Base-by-base conservation (phyloP, 35 echinoderm and acorn worm species). In the Holothuria glaberrima region DNA sequence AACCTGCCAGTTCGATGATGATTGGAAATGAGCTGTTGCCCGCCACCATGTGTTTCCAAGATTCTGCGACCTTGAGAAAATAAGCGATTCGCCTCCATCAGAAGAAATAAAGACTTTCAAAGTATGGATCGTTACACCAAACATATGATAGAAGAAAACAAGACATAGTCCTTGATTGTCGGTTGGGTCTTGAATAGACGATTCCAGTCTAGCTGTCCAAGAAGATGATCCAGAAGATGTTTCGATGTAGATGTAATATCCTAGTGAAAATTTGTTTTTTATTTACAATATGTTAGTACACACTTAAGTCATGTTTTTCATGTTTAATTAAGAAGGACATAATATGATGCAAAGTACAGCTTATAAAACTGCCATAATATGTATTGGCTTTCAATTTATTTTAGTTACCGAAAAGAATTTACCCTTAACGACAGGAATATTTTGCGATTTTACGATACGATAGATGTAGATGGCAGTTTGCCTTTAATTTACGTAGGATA, bases 41-140 rank as follows among this genome's bases (percentile, higher is more conserved):
- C 28, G 21, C 63, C 2, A 29, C 63, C 63, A 66, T 66, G 7
- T 66, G 63, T 66, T 21, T 9, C 63, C 63, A 16, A 25, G 63
- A 66, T 29, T 66, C 63, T 66, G 63, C 22, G 63, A 66, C 28
- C 63, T 22, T 9, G 91, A 93, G 67, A 80, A 96, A 41, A 93
- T 44, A 34, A 96, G 26, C 2, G 73, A 82, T 85, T 95, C 93
- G 22, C 21, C 7, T 22, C 22, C 28, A 22, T 19, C 63, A 22
- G 63, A 25, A 9, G 12, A 22, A 22, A 66, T 9, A 29, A 66
- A 66, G 20, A 66, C 63, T 9, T 66, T 66, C 22, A 66, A 29
- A 29, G 63, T 66, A 29, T 66, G 22, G 20, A 66, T 66, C 6
- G 63, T 17, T 9, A 9, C 63, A 66, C 63, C 63, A 29, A 16